Percentiles rank a stretch among this genome's conserved stretches.
Evolutionary conservation across 2,888 invertebrate genomes (phyloP).

Genomic region (Erpobdella octoculata): DNA sequence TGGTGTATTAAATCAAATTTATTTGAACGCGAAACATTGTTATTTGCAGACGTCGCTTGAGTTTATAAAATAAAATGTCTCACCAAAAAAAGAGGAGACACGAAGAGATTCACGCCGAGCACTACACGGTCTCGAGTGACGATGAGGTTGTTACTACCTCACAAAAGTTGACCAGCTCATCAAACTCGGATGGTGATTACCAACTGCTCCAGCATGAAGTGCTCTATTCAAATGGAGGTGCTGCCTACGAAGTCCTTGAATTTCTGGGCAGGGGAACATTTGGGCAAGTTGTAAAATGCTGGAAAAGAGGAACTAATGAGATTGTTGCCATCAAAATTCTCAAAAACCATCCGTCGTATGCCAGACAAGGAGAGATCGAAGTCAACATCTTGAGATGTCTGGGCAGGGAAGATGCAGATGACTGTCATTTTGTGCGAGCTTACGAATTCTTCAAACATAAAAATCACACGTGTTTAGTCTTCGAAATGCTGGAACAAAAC

Average conservation of each 20-base stretch:
- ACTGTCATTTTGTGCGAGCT: conserved; percentile 97
- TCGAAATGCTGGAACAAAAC: conserved; percentile 99
- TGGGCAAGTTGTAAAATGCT: conserved; percentile 97
- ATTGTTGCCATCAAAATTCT: conserved; percentile 99
- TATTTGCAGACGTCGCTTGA: too few species aligned
- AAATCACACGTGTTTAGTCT: conserved; percentile 97
- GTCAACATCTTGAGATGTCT: conserved; percentile 59
- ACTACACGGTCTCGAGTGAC: conserved; percentile 31
- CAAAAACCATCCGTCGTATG: conserved; percentile 99
- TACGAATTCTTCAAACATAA: conserved; percentile 99
- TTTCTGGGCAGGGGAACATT: conserved; percentile 98
- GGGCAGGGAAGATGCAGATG: conserved; percentile 53
- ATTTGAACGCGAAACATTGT: too few species aligned
- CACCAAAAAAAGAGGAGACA: conserved; percentile 21
- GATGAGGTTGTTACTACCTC: conserved; percentile 30
- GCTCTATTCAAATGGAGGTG: conserved; percentile 78
- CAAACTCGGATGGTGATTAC: conserved; percentile 78
- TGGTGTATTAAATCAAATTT: too few species aligned
- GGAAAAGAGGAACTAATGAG: conserved; percentile 99
- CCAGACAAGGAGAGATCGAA: conserved; percentile 99
- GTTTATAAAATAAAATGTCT: conserved; percentile 12
- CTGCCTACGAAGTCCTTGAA: conserved; percentile 88
- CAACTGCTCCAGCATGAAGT: conserved; percentile 91
- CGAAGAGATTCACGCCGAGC: conserved; percentile 26
- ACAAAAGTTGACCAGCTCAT: conserved; percentile 34